Evolutionary conservation across 2,797 vertebrate genomes (phyloP).

Genomic region (Masticophis lateralis): DNA sequence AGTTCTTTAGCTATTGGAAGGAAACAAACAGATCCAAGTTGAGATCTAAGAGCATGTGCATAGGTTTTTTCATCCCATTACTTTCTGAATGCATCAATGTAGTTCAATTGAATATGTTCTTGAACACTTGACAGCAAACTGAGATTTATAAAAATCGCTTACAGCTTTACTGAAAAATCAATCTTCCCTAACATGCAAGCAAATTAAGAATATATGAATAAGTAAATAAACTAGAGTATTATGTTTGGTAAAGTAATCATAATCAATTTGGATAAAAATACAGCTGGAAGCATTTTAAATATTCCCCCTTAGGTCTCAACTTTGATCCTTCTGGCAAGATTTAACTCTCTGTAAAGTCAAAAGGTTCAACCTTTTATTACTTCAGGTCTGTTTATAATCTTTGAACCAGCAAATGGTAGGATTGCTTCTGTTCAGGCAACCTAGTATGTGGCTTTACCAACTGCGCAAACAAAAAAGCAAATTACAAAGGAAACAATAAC

Average conservation of each 20-base stretch:
- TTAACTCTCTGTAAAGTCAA: neutral
- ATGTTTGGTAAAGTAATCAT: neutral
- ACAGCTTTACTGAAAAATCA: neutral
- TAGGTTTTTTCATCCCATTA: neutral
- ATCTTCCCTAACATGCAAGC: neutral
- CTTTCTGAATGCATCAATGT: neutral
- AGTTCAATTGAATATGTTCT: neutral
- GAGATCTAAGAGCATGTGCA: neutral
- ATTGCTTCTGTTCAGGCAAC: neutral
- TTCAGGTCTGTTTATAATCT: neutral
- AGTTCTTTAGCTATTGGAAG: neutral
- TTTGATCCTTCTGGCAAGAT: neutral
- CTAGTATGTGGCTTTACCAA: neutral
- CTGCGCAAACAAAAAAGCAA: neutral
- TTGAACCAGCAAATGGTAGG: neutral
- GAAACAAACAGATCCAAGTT: neutral
- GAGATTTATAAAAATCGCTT: neutral
- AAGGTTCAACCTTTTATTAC: neutral
- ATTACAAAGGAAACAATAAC: neutral
- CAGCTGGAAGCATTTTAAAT: neutral
- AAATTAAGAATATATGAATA: neutral
- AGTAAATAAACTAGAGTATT: neutral
- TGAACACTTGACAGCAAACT: neutral
- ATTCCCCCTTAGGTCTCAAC: neutral
- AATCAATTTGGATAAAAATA: neutral